A percentile compares a stretch with the other conserved stretches of the same genome.
Evolutionary conservation across 2,797 vertebrate species (phyloP).

Genomic region (Martes flavigula): DNA sequence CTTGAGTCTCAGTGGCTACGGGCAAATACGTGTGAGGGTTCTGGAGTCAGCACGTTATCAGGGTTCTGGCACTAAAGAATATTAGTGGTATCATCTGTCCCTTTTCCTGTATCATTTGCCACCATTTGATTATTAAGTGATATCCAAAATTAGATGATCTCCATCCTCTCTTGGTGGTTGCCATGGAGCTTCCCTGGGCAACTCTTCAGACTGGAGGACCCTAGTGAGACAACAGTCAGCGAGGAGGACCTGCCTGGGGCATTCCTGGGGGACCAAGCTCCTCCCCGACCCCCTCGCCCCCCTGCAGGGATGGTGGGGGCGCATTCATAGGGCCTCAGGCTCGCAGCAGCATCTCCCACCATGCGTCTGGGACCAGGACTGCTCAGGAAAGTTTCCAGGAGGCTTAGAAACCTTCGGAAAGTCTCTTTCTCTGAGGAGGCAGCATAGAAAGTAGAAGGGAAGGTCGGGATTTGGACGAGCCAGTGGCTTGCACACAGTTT

Average conservation of each 20-base stretch:
- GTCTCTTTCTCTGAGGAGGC: neutral
- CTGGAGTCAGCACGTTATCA: neutral
- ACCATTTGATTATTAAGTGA: neutral
- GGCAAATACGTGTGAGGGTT: neutral
- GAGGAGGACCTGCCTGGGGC: neutral
- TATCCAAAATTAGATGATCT: neutral
- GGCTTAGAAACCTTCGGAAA: neutral
- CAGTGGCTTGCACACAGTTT: neutral
- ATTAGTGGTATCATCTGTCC: neutral
- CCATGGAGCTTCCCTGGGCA: conserved; percentile 62
- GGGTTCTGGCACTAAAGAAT: neutral
- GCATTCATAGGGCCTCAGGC: neutral
- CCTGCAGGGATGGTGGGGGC: neutral
- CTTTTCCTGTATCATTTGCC: neutral
- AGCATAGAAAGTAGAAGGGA: neutral
- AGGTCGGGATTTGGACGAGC: neutral
- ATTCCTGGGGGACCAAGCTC: neutral
- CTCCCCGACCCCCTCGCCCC: neutral
- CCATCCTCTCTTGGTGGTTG: conserved; percentile 51
- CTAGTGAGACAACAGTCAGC: conserved; percentile 2
- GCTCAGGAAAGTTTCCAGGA: neutral
- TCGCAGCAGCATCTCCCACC: neutral
- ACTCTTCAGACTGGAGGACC: conserved; percentile 58
- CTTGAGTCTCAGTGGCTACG: neutral
- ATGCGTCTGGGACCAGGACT: neutral